Conservation (phyloP, 2,888 invertebrate species). For the Nysson spinosus region DNA sequence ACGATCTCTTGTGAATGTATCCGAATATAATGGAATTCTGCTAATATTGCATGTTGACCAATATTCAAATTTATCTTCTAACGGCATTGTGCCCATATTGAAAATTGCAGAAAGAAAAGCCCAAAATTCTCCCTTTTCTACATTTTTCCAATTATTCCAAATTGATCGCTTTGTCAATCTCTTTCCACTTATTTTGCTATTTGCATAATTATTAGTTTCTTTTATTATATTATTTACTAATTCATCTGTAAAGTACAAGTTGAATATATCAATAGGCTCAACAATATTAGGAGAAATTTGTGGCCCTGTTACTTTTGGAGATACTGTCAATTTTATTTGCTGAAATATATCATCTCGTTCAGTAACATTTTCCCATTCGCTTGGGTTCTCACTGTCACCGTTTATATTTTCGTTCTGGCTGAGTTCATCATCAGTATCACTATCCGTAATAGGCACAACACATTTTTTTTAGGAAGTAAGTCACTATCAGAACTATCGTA, state of each 20-base stretch:
- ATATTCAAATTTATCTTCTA: slow-evolving; percentile 38
- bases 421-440: slow-evolving; percentile 8
- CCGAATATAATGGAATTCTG: slow-evolving; percentile 34
- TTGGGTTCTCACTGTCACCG: slow-evolving; percentile 5
- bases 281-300: slow-evolving; percentile 16
- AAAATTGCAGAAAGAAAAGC: slow-evolving; percentile 46
- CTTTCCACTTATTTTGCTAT: slow-evolving; percentile 8
- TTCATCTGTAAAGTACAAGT: slow-evolving; percentile 22
- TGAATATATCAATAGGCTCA: slow-evolving; percentile 27
- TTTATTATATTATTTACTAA: slow-evolving; percentile 13
- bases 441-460: slow-evolving; percentile 3
- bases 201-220: slow-evolving; percentile 20
- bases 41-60: slow-evolving; percentile 29
- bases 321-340: slow-evolving; percentile 1
- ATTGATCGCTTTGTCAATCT: slow-evolving; percentile 15
- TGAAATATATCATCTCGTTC: slow-evolving; percentile 5
- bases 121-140: slow-evolving; percentile 37
- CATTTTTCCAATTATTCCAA: slow-evolving; percentile 36
- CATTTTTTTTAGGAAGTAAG: slow-evolving; percentile 4
- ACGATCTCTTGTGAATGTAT: slow-evolving; percentile 31
- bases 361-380: slow-evolving; percentile 6
- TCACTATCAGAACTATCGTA: slow-evolving; percentile 5
- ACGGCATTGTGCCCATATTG: slow-evolving; percentile 43
- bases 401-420: slow-evolving; percentile 9
- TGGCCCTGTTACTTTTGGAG: slow-evolving; percentile 16